Percentiles rank a stretch among this genome's conserved stretches.
Evolutionary conservation across 2,888 invertebrate species (phyloP).

Genomic region (Iselma pallidipennis): DNA sequence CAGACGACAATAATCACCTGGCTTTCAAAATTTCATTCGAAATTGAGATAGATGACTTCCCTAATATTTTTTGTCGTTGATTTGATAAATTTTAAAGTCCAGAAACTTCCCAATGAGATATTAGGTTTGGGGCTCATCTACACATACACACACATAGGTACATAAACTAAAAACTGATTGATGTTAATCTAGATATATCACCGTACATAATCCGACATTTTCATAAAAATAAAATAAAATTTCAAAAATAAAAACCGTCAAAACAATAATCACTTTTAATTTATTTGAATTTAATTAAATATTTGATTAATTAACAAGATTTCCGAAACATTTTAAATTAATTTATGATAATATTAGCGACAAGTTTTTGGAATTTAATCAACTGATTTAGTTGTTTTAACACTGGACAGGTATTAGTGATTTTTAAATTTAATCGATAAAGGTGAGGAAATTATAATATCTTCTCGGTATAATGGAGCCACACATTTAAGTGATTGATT

Average conservation of each 20-base stretch:
- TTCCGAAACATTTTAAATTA: too few species aligned
- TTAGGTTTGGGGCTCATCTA: neutral
- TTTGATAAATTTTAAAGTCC: neutral
- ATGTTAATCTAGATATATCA: neutral
- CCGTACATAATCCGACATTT: too few species aligned
- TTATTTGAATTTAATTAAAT: neutral
- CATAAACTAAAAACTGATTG: neutral
- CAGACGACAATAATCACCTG: neutral
- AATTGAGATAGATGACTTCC: constrained; percentile 1
- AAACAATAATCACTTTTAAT: neutral
- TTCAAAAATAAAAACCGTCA: neutral
- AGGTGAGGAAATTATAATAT: neutral
- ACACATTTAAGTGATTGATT: neutral
- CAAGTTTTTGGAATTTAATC: too few species aligned
- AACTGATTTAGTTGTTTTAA: too few species aligned
- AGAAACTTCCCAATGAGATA: neutral
- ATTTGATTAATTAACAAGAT: neutral
- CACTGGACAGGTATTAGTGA: neutral
- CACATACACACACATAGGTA: neutral
- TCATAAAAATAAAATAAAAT: too few species aligned
- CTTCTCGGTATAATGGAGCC: neutral
- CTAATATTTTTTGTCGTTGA: neutral
- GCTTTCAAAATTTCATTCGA: neutral
- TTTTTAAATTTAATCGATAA: neutral
- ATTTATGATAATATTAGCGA: too few species aligned